phyloP scores from a whole-genome alignment of 2,888 invertebrate genomes.

The Microctonus brassicae region DNA sequence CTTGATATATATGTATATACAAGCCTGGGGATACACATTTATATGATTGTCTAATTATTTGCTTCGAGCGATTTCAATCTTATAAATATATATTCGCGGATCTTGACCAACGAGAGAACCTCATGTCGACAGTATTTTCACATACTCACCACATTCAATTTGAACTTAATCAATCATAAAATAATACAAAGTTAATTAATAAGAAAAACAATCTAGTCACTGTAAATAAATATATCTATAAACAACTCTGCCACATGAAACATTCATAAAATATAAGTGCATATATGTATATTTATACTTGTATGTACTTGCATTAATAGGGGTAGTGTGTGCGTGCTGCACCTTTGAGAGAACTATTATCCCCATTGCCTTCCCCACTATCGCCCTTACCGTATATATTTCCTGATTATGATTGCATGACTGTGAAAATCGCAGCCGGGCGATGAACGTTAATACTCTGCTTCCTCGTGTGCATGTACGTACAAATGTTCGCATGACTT shows the following conservation, averaged over 20 bases:
- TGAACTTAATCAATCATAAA: neutral
- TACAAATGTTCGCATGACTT: slow-evolving; percentile 63
- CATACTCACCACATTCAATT: neutral
- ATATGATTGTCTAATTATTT: slow-evolving; percentile 58
- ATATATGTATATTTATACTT: neutral
- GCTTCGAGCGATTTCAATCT: slow-evolving; percentile 52
- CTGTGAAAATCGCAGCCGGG: slow-evolving; percentile 59
- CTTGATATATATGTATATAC: slow-evolving; percentile 43
- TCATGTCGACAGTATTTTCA: slow-evolving; percentile 12
- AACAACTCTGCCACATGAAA: neutral
- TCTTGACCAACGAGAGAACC: slow-evolving; percentile 26
- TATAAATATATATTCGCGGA: too few relatives aligned
- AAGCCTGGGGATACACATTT: neutral
- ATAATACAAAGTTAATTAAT: too few relatives aligned
- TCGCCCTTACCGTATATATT: neutral
- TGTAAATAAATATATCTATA: neutral
- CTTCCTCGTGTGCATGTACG: slow-evolving; percentile 36
- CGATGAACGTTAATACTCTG: slow-evolving; percentile 39
- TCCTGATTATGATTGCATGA: slow-evolving; percentile 66
- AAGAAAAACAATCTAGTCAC: neutral
- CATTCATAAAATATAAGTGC: neutral
- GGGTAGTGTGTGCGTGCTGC: slow-evolving; percentile 37
- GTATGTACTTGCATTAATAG: neutral
- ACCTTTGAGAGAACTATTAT: slow-evolving; percentile 57
- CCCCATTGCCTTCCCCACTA: slow-evolving; percentile 31